A percentile compares a stretch with the other conserved stretches of the same genome.
phyloP scores from a whole-genome alignment of 2,797 vertebrate species.

The Malurus leucopterus region DNA sequence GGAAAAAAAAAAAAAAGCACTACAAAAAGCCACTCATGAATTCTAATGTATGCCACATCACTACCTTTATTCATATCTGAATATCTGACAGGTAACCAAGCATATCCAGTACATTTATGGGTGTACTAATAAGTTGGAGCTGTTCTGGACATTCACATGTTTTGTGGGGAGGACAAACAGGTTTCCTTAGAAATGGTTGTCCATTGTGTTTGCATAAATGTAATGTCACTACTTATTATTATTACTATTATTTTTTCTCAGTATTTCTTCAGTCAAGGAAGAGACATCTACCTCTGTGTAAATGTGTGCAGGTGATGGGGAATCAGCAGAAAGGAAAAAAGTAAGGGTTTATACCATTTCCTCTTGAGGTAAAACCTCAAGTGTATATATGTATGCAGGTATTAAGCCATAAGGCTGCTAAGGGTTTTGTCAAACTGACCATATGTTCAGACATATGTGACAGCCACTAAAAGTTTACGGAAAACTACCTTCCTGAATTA shows the following conservation, averaged over 20 bases:
- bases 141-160: neutral
- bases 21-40: neutral
- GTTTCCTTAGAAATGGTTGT: neutral
- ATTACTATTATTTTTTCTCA: neutral
- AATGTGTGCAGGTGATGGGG: neutral
- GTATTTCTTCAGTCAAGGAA: neutral
- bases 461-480: neutral
- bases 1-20: neutral
- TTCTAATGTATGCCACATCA: neutral
- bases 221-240: neutral
- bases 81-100: neutral
- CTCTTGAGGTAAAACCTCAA: neutral
- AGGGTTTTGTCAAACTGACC: neutral
- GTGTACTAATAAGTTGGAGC: neutral
- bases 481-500: neutral
- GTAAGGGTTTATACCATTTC: rapidly evolving
- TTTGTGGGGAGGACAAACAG: neutral
- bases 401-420: neutral
- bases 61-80: constrained; percentile 9
- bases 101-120: neutral
- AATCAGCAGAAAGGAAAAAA: neutral
- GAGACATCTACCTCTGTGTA: neutral
- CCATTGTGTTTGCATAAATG: neutral
- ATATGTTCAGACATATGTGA: neutral
- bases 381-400: neutral